phyloP scores from a whole-genome alignment of 2,797 vertebrate genomes.

The Cetoscarus ocellatus region DNA sequence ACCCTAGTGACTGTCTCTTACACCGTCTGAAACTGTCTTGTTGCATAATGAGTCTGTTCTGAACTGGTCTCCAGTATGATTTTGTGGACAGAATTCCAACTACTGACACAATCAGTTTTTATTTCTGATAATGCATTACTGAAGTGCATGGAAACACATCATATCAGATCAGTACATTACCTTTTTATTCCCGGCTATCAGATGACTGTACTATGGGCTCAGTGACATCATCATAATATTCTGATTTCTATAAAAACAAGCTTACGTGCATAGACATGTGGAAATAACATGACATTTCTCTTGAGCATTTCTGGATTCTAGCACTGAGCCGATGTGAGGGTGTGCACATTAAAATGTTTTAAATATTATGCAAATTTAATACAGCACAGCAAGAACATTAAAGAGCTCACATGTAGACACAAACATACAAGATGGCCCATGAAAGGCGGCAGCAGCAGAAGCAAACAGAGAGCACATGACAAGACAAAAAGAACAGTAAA shows the following conservation, averaged over 20 bases:
- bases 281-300: conserved; percentile 47
- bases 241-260: conserved; percentile 22
- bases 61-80: too few species aligned
- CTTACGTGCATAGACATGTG: conserved; percentile 67
- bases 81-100: too few species aligned
- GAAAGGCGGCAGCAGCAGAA: conserved; percentile 67
- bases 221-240: conserved; percentile 9
- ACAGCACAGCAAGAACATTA: conserved; percentile 36
- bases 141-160: too few species aligned
- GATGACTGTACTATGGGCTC: not conserved
- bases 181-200: too few species aligned
- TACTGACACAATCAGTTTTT: too few species aligned
- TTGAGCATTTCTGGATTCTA: conserved; percentile 10
- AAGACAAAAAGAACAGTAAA: conserved; percentile 47
- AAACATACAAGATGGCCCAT: conserved; percentile 66
- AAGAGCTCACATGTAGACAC: conserved; percentile 72
- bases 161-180: too few species aligned
- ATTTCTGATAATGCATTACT: too few species aligned
- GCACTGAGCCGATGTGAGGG: conserved; percentile 23
- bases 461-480: conserved; percentile 56
- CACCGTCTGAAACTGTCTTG: too few species aligned
- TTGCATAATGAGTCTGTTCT: too few species aligned
- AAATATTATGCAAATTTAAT: conserved; percentile 7
- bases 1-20: too few species aligned
- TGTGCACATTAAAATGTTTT: conserved; percentile 26